Evolutionary conservation across 2,113 vertebrate species (phyloP), one percentile per base, ranked within the genome.

Genomic region (Sphyrna mokarran): DNA sequence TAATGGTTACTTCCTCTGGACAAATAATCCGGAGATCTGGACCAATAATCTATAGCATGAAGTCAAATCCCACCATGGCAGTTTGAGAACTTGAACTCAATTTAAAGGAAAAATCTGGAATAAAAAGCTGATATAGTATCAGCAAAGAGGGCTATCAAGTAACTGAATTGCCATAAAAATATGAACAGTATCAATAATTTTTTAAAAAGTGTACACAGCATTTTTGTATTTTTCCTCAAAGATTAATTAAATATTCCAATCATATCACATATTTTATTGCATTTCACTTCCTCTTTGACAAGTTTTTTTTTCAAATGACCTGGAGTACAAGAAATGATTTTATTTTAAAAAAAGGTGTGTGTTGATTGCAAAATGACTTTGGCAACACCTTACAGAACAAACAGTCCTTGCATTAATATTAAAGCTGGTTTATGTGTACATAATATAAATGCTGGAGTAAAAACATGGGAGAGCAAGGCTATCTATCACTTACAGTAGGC

Each of bases 401-500:
- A 72, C 43, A 95, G 69, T 26, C 68, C 40, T 70, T 94, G 26
- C 94, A 95, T 95, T 95, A 95, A 72, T 95, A 95, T 95, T 95
- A 95, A 95, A 95, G 69, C 40, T 95, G 94, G 54, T 95, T 95
- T 95, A 26, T 95, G 40, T 95, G 94, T 95, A 72, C 69, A 76
- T 95, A 72, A 95, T 72, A 95, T 76, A 95, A 95, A 95, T 70
- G 43, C 69, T 48, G 94, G 69, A 95, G 43, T 95, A 95, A 76
- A 95, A 95, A 95, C 69, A 95, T 95, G 40, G 69, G 40, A 72
- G 40, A 95, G 94, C 93, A 72, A 13, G 94, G 69, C 94, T 76
- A 95, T 95, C 94, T 95, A 95, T 95, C 69, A 95, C 94, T 95
- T 95, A 72, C 68, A 95, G 94, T 76, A 72, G 69, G 68, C 69